Base-by-base conservation (phyloP, 2,113 vertebrate genomes). In the Apteryx owenii region DNA sequence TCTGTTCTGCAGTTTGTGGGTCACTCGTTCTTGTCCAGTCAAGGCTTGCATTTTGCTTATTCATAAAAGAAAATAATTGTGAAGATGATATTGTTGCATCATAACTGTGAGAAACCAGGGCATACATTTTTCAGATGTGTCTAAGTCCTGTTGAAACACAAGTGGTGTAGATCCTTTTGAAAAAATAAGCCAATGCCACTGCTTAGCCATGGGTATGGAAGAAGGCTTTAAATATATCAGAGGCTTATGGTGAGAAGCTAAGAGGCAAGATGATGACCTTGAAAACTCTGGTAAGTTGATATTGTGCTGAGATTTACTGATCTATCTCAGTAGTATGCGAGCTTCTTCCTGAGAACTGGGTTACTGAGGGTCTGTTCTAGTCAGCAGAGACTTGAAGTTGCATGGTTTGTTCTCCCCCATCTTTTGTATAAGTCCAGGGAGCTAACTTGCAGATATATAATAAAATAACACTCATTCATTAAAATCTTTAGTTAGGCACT, bases 71-170 rank as follows among this genome's bases (percentile, higher is more conserved):
- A 64, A 86, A 76, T 64, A 70, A 5, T 53, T 53, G 10, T 64
- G 29, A 77, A 70, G 22, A n/a, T 92, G 9, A 21, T 53, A 0
- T 12, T 84, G 20, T 21, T 71, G 70, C 26, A 54, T 86, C 50
- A 31, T 26, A 93, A 25, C 12, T 5, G 6, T 0, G 0, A 85
- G 61, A 92, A 88, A 62, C 0, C 26, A n/a, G 65, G 20, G 51
- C n/a, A 40, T 40, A 19, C 7, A 22, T 7, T 33, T n/a, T 62
- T 78, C 19, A 36, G 42, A 18, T 70, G 14, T 44, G 29, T 69
- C 71, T 20, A 8, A 0, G 1, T 78, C 53, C 28, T 16, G 1
- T 19, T 82, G 73, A 76, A 89, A 77, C 25, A 8, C 10, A 50
- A 9, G 5, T 46, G 33, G 3, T 48, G 4, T 50, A 77, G 29